phyloP scores from a whole-genome alignment of 1,140 invertebrate species.

The Heliconius melpomene region DNA sequence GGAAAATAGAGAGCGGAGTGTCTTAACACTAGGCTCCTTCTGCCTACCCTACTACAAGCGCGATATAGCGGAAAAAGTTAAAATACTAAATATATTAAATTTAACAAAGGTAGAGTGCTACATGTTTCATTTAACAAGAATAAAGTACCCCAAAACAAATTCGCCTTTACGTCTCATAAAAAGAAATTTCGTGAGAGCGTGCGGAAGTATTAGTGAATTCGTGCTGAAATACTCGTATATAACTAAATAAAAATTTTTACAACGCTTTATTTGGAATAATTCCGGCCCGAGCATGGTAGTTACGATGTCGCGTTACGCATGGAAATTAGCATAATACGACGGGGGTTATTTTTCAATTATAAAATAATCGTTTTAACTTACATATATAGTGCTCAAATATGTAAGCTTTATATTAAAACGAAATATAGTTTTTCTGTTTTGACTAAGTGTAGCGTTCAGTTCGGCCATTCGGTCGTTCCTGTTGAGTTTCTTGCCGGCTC shows the following conservation, averaged over 20 bases:
- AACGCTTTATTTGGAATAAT: conserved; percentile 57
- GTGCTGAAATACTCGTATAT: conserved; percentile 37
- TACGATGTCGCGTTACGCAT: conserved; percentile 59
- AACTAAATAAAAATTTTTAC: conserved; percentile 55
- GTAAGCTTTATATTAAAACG: too few relatives aligned
- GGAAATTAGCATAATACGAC: conserved; percentile 50
- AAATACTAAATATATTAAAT: neutral
- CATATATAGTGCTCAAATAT: neutral
- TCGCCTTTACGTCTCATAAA: neutral
- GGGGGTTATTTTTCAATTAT: conserved; percentile 22
- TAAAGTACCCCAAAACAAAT: conserved; percentile 23
- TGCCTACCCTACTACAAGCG: too few relatives aligned
- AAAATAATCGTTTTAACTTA: neutral
- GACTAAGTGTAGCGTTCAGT: too few relatives aligned
- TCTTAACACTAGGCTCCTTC: too few relatives aligned
- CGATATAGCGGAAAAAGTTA: too few relatives aligned
- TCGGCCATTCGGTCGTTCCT: too few relatives aligned
- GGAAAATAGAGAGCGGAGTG: too few relatives aligned
- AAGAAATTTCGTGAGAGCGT: conserved; percentile 25
- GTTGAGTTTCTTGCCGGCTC: too few relatives aligned
- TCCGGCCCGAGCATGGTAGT: conserved; percentile 48
- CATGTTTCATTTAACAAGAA: conserved; percentile 20
- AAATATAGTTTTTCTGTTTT: too few relatives aligned
- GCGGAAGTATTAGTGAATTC: conserved; percentile 40
- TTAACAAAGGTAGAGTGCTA: neutral